Evolutionary conservation across 2,888 invertebrate genomes (phyloP).

Genomic region (Thymelicus acteon): DNA sequence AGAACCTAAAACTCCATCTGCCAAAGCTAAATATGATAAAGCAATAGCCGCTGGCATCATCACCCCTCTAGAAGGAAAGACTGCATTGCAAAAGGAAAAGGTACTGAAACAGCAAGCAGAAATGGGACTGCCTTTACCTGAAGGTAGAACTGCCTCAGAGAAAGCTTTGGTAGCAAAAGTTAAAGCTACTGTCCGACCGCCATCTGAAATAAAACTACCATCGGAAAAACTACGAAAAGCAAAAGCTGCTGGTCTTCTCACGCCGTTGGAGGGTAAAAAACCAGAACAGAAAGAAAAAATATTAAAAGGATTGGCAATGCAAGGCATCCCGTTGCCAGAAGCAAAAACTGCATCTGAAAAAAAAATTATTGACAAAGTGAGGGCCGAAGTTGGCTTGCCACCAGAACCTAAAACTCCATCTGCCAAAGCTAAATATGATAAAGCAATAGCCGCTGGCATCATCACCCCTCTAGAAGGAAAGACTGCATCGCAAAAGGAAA

Average conservation of each 20-base stretch:
- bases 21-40: conserved; percentile 49
- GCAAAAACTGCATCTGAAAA: conserved; percentile 59
- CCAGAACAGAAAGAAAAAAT: conserved; percentile 56
- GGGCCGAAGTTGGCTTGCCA: conserved; percentile 47
- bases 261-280: conserved; percentile 52
- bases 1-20: conserved; percentile 51
- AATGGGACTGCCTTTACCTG: conserved; percentile 46
- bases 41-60: conserved; percentile 57
- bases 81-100: conserved; percentile 44
- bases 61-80: conserved; percentile 56
- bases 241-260: conserved; percentile 45
- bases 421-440: conserved; percentile 39
- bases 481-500: conserved; percentile 47
- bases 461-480: conserved; percentile 54
- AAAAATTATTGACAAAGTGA: conserved; percentile 45
- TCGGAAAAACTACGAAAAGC: conserved; percentile 44
- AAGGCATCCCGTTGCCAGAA: conserved; percentile 59
- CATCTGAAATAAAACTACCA: conserved; percentile 45
- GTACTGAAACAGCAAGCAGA: conserved; percentile 40
- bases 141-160: conserved; percentile 47
- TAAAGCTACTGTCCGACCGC: conserved; percentile 24
- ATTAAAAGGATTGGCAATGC: conserved; percentile 52
- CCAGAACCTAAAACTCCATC: conserved; percentile 40
- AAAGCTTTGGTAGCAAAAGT: conserved; percentile 47
- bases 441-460: conserved; percentile 44